phyloP scores from a whole-genome alignment of 1,140 invertebrate species.

The Drosophila neocordata region DNA sequence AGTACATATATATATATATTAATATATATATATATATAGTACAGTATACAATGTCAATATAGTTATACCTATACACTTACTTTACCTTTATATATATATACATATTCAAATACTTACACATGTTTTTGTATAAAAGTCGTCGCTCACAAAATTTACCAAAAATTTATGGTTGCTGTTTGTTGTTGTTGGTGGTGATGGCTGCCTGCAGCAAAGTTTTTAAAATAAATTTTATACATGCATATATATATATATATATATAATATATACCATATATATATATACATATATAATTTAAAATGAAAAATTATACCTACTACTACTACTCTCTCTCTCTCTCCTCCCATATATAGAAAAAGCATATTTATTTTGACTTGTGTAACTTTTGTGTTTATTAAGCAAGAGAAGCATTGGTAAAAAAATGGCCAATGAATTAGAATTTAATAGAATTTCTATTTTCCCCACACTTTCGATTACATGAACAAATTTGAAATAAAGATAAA shows the following conservation, averaged over 20 bases:
- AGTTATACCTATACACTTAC: constrained; percentile 11
- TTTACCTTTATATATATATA: background rate
- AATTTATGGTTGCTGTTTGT: constrained; percentile 14
- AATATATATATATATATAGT: constrained; percentile 24
- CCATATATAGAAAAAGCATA: background rate
- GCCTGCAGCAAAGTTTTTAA: constrained; percentile 2
- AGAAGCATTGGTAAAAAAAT: background rate
- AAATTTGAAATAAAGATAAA: constrained; percentile 18
- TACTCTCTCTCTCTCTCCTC: no score
- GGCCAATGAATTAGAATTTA: constrained; percentile 21
- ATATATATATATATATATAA: background rate
- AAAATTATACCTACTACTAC: background rate
- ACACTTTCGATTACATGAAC: constrained; percentile 15
- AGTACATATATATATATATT: constrained; percentile 14
- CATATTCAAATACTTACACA: constrained; percentile 1
- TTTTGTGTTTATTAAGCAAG: background rate
- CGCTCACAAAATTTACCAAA: constrained; percentile 12
- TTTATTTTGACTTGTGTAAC: constrained; percentile 1
- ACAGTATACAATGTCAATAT: constrained; percentile 27
- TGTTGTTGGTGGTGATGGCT: constrained; percentile 10
- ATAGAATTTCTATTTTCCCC: background rate
- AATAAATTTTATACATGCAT: background rate
- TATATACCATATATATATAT: background rate
- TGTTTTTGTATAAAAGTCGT: constrained; percentile 11
- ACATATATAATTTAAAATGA: constrained; percentile 1